A percentile compares a stretch with the other conserved stretches of the same genome.
Conservation (phyloP, 2,113 vertebrate genomes). For the Trogon surrucura region DNA sequence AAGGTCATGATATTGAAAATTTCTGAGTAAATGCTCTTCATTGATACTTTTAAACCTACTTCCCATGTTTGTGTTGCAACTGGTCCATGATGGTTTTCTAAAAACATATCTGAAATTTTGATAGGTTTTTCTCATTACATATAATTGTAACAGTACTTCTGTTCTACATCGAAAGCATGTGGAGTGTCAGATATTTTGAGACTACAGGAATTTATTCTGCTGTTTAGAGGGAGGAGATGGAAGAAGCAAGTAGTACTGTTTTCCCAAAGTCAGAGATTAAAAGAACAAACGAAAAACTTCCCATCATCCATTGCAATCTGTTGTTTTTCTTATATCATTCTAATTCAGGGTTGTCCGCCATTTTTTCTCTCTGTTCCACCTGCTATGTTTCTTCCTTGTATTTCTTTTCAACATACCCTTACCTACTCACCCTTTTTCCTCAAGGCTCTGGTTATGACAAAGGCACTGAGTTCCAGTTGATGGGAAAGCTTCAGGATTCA, state of each 20-base stretch:
- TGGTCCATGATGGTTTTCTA: background rate
- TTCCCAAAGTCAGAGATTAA: background rate
- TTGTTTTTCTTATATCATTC: background rate
- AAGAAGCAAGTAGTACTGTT: background rate
- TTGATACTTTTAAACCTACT: background rate
- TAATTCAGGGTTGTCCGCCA: background rate
- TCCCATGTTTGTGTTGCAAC: background rate
- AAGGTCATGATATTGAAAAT: background rate
- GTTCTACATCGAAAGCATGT: background rate
- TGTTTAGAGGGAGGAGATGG: background rate
- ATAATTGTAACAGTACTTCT: background rate
- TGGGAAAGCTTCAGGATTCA: background rate
- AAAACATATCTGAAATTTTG: background rate
- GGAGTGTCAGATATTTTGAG: background rate
- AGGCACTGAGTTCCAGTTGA: background rate
- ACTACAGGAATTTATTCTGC: background rate
- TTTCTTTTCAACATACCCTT: background rate
- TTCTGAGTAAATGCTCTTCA: background rate
- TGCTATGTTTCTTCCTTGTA: background rate
- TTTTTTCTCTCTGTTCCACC: background rate
- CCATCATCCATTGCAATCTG: accelerated
- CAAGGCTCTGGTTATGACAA: background rate
- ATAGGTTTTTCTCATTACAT: background rate
- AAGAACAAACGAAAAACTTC: background rate
- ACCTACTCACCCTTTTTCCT: background rate